Evolutionary conservation across 1,140 invertebrate species (phyloP), one percentile per base, ranked within the genome.

Genomic region (Orchesella cincta): DNA sequence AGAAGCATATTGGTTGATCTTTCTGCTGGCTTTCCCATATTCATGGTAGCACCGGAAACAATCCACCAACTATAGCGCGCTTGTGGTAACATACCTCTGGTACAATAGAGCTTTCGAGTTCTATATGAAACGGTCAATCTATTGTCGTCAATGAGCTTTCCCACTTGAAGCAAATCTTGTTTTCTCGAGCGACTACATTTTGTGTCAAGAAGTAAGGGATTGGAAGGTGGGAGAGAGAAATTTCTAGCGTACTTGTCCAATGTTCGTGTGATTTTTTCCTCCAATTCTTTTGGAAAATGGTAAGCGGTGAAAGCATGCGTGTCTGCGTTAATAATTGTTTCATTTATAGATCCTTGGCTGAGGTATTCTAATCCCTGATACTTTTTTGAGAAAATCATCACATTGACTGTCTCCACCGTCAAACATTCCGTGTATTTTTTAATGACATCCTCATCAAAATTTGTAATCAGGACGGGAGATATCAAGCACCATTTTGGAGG

Each of bases 331-430:
- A 28, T 29, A 16, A 71, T 71, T 16, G 3, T 31, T 20, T 23
- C 12, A 8, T 8, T 57, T n/a, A n/a, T n/a, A n/a, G n/a, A n/a
- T n/a, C n/a, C n/a, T n/a, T n/a, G n/a, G n/a, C n/a, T n/a, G 3
- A 23, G 3, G 26, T 57, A 46, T 18, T 46, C 39, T 18, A 46
- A 18, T 12, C n/a, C n/a, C 3, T 23, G 54, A 23, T 57, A 57
- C 12, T 57, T 57, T 71, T 71, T 71, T 33, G 67, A 71, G 23
- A 71, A 71, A 18, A 71, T 36, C 8, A 71, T 71, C 3, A 71
- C 23, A 33, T 71, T 71, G 12, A 8, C 5, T 28, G 12, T 71
- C 3, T 71, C 67, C 5, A 71, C 18, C 23, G 29, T 71, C 29
- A 71, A 71, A 2, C 14, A 5, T 36, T 71, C 29, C 8, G 67